Evolutionary conservation across 2,797 vertebrate genomes (phyloP).

Genomic region (Emys orbicularis): DNA sequence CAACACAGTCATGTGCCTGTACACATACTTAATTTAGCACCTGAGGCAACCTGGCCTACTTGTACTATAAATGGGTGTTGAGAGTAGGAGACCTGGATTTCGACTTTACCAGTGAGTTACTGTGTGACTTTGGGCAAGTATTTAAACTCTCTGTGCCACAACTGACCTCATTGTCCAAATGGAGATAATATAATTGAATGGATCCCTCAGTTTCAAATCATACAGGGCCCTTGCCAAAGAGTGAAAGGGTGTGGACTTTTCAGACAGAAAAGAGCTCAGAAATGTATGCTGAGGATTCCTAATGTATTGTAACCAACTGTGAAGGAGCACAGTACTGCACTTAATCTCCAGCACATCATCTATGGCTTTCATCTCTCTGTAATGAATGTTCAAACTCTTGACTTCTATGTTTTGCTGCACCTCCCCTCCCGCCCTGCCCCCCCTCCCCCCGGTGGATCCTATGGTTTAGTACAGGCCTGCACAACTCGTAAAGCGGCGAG

Average conservation of each 20-base stretch:
- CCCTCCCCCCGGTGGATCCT: not conserved
- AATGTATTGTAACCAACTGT: not conserved
- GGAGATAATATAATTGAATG: not conserved
- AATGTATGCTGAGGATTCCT: accelerated
- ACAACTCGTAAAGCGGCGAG: too few species aligned
- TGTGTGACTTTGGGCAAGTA: accelerated
- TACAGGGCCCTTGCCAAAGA: not conserved
- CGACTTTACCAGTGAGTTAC: not conserved
- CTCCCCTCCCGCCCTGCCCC: accelerated
- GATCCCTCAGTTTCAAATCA: not conserved
- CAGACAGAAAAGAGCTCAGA: not conserved
- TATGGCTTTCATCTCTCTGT: not conserved
- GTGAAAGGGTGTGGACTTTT: not conserved
- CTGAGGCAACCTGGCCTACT: not conserved
- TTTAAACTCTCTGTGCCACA: not conserved
- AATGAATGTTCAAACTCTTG: not conserved
- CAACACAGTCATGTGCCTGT: accelerated
- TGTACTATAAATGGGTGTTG: not conserved
- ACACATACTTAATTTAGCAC: not conserved
- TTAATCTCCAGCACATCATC: not conserved
- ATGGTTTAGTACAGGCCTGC: not conserved
- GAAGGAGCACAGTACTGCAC: not conserved
- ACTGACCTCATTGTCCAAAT: not conserved
- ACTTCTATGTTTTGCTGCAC: not conserved
- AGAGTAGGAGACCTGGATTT: not conserved